phyloP scores from a whole-genome alignment of 1,140 invertebrate genomes.

The Drosophila paulistorum region DNA sequence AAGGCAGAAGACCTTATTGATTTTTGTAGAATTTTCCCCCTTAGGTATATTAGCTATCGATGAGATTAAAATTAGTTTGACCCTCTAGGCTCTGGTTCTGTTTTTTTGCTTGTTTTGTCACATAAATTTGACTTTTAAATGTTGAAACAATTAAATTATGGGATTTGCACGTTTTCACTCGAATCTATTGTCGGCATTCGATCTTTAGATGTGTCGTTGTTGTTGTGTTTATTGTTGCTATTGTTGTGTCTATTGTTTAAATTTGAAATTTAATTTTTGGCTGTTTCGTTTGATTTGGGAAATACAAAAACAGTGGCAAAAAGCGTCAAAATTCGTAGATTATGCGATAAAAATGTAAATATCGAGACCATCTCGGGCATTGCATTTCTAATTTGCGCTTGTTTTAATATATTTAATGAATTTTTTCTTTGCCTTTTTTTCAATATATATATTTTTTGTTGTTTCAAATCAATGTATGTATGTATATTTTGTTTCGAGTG shows the following conservation, averaged over 20 bases:
- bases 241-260: conserved; percentile 55
- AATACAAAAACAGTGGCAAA: conserved; percentile 70
- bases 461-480: neutral
- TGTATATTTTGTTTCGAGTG: conserved; percentile 11
- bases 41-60: neutral
- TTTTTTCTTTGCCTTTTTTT: conserved; percentile 57
- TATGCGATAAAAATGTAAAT: conserved; percentile 78
- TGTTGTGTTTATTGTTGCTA: neutral
- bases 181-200: conserved; percentile 55
- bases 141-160: conserved; percentile 79
- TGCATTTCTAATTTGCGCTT: conserved; percentile 78
- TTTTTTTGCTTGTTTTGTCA: conserved; percentile 39
- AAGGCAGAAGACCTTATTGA: too few species aligned
- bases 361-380: conserved; percentile 33
- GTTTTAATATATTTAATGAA: conserved; percentile 80
- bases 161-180: conserved; percentile 77
- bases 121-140: conserved; percentile 68
- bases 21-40: too few species aligned
- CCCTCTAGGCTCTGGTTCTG: neutral
- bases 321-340: conserved; percentile 79
- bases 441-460: neutral
- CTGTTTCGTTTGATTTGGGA: conserved; percentile 41
- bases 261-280: conserved; percentile 52
- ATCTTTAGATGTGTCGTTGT: conserved; percentile 48
- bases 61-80: neutral